Base-by-base conservation (phyloP, 2,113 vertebrate species). In the Mesembrinibis cayennensis region DNA sequence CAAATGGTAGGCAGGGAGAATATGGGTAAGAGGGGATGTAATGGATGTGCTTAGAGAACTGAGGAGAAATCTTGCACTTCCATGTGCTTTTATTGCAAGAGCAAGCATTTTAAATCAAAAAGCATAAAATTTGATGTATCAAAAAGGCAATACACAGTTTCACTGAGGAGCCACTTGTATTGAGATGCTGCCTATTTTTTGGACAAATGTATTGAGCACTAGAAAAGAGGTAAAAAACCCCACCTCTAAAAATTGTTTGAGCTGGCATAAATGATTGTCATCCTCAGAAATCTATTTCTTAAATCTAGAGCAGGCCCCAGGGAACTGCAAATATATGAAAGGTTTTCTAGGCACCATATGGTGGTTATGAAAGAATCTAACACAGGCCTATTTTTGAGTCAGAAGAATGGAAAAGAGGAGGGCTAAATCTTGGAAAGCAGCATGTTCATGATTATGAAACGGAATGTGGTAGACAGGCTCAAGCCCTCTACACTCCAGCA, bases 311-410 rank as follows among this genome's bases (percentile, higher is more conserved):
- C 83, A 80, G 66, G 21, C 69, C 69, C 81, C 0, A 1, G 58
- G 49, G 62, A 96, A 34, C 82, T 73, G 82, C 74, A 83, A 86
- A 77, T 85, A 44, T 58, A 76, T 52, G 78, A 94, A 96, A 95
- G 90, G 76, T 90, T 96, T 88, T 88, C 92, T 32, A 90, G 79
- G 90, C 82, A 95, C 95, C 97, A 96, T 97, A 96, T 96, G 97
- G 95, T 85, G 56, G 50, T 96, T 95, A 96, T 81, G 93, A 97
- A 95, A 96, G 88, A 78, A 77, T 55, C 74, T 90, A 85, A 85
- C 89, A 71, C 19, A 30, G 91, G 47, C 71, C 69, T 92, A 94
- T 94, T 96, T 95, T 91, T 93, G 95, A 92, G 78, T 72, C 74
- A 87, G 77, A 93, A 96, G 91, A 96, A 96, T 93, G 85, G 87